phyloP scores from a whole-genome alignment of 2,113 vertebrate species.

The Strix aluco region DNA sequence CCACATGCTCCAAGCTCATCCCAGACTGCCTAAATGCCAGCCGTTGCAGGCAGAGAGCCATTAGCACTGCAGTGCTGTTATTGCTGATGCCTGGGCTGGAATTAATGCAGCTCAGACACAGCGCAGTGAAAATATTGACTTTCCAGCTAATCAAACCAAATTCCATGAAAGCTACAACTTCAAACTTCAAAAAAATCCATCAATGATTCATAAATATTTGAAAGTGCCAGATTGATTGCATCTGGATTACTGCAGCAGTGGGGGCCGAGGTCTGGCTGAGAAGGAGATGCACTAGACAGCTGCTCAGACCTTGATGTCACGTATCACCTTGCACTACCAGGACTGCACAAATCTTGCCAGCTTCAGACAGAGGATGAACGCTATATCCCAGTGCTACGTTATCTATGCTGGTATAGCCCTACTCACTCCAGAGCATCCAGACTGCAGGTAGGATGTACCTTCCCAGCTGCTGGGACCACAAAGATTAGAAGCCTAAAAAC shows the following conservation, averaged over 20 bases:
- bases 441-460: background rate
- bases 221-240: conserved; percentile 54
- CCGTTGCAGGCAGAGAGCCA: background rate
- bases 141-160: conserved; percentile 70
- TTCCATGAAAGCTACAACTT: conserved; percentile 73
- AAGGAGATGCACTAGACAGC: background rate
- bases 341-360: background rate
- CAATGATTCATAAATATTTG: conserved; percentile 76
- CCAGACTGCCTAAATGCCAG: background rate
- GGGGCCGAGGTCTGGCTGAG: background rate
- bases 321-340: background rate
- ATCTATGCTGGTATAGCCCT: background rate
- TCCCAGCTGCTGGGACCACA: background rate
- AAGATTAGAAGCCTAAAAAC: background rate
- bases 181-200: conserved; percentile 65
- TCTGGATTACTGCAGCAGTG: background rate
- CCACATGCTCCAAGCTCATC: background rate
- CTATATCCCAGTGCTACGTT: background rate
- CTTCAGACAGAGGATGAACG: background rate
- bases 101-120: background rate
- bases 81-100: background rate
- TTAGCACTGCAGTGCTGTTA: background rate
- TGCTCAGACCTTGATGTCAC: background rate
- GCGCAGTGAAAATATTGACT: conserved; percentile 71
- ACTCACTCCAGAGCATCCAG: background rate